phyloP scores from a whole-genome alignment of 1,140 invertebrate genomes.

The Magallana angulata region DNA sequence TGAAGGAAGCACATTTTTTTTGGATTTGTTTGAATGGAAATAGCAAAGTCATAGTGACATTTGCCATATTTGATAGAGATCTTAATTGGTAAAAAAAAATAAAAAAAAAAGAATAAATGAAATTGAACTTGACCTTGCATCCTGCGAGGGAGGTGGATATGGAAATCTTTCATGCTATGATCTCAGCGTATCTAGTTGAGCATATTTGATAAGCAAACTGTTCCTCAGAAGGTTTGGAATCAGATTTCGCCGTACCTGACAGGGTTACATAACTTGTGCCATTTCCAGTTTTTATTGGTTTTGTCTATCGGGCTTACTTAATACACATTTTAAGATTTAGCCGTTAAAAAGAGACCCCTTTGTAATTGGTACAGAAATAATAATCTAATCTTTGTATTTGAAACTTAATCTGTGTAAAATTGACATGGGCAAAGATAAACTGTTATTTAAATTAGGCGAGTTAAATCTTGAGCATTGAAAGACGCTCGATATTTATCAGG shows the following conservation, averaged over 20 bases:
- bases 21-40: neutral
- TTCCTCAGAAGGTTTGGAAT: conserved; percentile 1
- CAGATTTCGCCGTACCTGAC: neutral
- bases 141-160: neutral
- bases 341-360: neutral
- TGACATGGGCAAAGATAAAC: conserved; percentile 26
- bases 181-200: neutral
- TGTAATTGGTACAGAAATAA: conserved; percentile 7
- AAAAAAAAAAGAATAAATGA: neutral
- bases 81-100: neutral
- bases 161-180: neutral
- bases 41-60: neutral
- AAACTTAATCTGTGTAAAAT: conserved; percentile 35
- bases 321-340: neutral
- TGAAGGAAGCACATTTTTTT: too few relatives aligned
- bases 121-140: neutral
- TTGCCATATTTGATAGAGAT: neutral
- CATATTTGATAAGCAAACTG: conserved; percentile 17
- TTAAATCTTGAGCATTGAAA: conserved; percentile 31
- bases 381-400: conserved; percentile 32
- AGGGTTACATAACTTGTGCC: neutral
- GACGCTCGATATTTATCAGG: conserved; percentile 29
- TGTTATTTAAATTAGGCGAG: conserved; percentile 32
- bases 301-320: neutral
- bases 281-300: neutral